Evolutionary conservation across 1,140 invertebrate genomes (phyloP).

Genomic region (Cephus cinctus): DNA sequence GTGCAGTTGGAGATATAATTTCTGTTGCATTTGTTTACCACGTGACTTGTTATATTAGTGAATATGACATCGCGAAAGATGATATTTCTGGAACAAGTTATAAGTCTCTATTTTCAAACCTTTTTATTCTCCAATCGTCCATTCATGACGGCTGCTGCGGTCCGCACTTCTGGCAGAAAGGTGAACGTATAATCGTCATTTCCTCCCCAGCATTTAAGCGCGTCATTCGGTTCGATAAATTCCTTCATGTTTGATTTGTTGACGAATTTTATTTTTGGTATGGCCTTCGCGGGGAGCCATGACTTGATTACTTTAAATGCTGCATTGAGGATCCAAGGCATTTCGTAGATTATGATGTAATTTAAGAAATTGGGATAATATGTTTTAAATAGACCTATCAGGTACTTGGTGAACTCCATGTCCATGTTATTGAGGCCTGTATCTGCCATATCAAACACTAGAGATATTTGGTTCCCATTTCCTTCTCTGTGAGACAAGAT

Average conservation of each 20-base stretch:
- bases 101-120: constrained; percentile 36
- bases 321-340: constrained; percentile 93
- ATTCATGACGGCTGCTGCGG: constrained; percentile 35
- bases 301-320: constrained; percentile 91
- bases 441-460: constrained; percentile 89
- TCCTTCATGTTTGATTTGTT: constrained; percentile 76
- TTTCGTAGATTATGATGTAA: constrained; percentile 89
- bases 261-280: constrained; percentile 88
- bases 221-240: constrained; percentile 73
- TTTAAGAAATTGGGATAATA: constrained; percentile 91
- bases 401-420: constrained; percentile 81
- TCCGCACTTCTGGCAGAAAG: constrained; percentile 65
- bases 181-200: constrained; percentile 72
- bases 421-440: constrained; percentile 86
- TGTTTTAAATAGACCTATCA: constrained; percentile 83
- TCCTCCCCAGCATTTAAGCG: constrained; percentile 82
- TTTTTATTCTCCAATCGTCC: constrained; percentile 59
- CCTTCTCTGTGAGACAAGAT: constrained; percentile 59
- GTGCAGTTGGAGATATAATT: too few relatives aligned
- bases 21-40: too few relatives aligned
- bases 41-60: too few relatives aligned
- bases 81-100: neutral
- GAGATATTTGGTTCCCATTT: constrained; percentile 74
- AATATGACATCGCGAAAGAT: too few relatives aligned
- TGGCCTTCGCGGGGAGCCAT: constrained; percentile 83